A percentile compares a stretch with the other conserved stretches of the same genome.
phyloP scores from a whole-genome alignment of 1,140 invertebrate species.

The Paraescarpia echinospica region DNA sequence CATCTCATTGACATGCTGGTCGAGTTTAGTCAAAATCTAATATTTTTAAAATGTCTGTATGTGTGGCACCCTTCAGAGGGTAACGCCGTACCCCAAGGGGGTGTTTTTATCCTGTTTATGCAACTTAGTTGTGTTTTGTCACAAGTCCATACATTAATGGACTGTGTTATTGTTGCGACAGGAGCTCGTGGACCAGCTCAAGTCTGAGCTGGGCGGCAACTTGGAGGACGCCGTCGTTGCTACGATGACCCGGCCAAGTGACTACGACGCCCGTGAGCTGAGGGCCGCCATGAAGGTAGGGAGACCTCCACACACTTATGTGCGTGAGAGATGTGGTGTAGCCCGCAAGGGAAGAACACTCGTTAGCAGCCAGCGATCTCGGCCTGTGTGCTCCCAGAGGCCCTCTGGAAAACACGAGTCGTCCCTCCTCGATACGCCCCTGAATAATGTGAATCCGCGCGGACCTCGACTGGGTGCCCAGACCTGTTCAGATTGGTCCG shows the following conservation, averaged over 20 bases:
- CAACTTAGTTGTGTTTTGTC: background rate
- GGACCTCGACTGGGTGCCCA: background rate
- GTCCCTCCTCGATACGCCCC: background rate
- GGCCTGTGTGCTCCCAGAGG: background rate
- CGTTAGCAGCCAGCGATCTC: background rate
- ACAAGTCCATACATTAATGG: too few species aligned
- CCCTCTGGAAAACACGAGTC: background rate
- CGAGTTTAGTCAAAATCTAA: too few species aligned
- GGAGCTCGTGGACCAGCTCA: constrained; percentile 49
- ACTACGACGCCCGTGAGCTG: constrained; percentile 39
- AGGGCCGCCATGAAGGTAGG: constrained; percentile 39
- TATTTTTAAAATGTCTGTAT: too few species aligned
- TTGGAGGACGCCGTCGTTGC: constrained; percentile 46
- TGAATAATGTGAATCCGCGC: background rate
- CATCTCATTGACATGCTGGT: too few species aligned
- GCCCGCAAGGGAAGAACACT: background rate
- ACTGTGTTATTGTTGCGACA: constrained; percentile 25
- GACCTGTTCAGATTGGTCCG: background rate
- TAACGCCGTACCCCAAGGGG: background rate
- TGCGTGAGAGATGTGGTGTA: background rate
- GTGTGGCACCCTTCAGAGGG: too few species aligned
- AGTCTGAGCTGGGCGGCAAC: constrained; percentile 50
- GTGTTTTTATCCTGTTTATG: background rate
- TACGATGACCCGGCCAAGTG: constrained; percentile 33
- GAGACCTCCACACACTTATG: background rate